A percentile compares a stretch with the other conserved stretches of the same genome.
phyloP scores from a whole-genome alignment of 2,113 vertebrate species.

The Martes martes region DNA sequence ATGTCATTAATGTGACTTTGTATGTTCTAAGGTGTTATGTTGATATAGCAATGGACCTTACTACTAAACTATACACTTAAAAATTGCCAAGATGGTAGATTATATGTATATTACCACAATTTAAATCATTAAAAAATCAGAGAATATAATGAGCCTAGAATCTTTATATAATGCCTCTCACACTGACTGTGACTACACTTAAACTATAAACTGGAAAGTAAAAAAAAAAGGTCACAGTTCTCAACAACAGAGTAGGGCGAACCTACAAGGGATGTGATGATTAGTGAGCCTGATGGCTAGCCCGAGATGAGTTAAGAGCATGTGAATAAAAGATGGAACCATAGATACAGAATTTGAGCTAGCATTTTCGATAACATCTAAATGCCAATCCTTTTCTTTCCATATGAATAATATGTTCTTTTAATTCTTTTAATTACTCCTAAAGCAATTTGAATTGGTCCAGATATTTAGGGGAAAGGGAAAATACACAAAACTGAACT shows the following conservation, averaged over 20 bases:
- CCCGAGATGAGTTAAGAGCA: background rate
- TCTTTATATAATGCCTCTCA: background rate
- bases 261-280: background rate
- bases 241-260: background rate
- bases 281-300: background rate
- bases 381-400: background rate
- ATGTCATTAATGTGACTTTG: background rate
- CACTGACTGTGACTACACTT: background rate
- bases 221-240: background rate
- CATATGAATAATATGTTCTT: background rate
- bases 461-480: background rate
- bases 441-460: background rate
- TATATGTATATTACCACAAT: background rate
- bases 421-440: background rate
- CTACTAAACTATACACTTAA: background rate
- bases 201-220: background rate
- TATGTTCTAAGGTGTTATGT: background rate
- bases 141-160: background rate
- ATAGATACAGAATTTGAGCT: background rate
- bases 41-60: background rate
- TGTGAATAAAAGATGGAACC: background rate
- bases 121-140: background rate
- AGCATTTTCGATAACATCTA: background rate
- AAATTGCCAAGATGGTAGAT: background rate
- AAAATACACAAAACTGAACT: background rate